phyloP scores from a whole-genome alignment of 2,888 invertebrate genomes.

The Zaprionus obscuricornis region DNA sequence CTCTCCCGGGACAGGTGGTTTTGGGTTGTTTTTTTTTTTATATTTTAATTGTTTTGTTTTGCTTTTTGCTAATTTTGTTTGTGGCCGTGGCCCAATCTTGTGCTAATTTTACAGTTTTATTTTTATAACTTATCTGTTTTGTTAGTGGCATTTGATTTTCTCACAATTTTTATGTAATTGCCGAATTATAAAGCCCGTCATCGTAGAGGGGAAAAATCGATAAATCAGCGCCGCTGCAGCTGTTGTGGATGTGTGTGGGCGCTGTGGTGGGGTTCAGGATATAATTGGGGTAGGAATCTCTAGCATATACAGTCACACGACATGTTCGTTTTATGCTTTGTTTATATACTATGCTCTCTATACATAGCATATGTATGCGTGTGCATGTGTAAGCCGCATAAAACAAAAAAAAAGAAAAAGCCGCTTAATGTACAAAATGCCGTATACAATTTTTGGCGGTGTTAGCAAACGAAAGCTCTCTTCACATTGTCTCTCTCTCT shows the following conservation, averaged over 20 bases:
- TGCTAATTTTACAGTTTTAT: slow-evolving; percentile 41
- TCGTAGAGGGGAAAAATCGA: slow-evolving; percentile 62
- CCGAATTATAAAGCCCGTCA: slow-evolving; percentile 31
- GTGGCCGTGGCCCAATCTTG: slow-evolving; percentile 29
- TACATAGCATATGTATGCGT: neutral
- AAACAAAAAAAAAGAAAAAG: slow-evolving; percentile 68
- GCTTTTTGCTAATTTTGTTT: slow-evolving; percentile 17
- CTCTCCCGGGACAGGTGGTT: slow-evolving; percentile 45
- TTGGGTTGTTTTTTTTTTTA: slow-evolving; percentile 19
- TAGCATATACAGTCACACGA: slow-evolving; percentile 16
- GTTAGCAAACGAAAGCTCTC: slow-evolving; percentile 19
- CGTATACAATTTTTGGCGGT: slow-evolving; percentile 47
- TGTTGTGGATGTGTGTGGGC: slow-evolving; percentile 59
- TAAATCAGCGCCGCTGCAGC: slow-evolving; percentile 75
- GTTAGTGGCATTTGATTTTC: neutral
- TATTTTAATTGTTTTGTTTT: too few relatives aligned
- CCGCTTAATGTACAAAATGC: slow-evolving; percentile 51
- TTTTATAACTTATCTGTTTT: slow-evolving; percentile 1
- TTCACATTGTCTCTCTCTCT: slow-evolving; percentile 1
- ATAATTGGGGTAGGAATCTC: slow-evolving; percentile 71
- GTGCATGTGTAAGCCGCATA: slow-evolving; percentile 44
- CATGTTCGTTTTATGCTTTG: slow-evolving; percentile 1
- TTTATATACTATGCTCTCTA: slow-evolving; percentile 7
- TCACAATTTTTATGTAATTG: slow-evolving; percentile 65
- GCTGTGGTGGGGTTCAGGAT: slow-evolving; percentile 46